A percentile compares a stretch with the other conserved stretches of the same genome.
These are phyloP conservation scores for Aphaenogaster ashmeadi DNA, from an alignment of 1,140 invertebrate genomes.

Conservation along the genomic window DNA sequence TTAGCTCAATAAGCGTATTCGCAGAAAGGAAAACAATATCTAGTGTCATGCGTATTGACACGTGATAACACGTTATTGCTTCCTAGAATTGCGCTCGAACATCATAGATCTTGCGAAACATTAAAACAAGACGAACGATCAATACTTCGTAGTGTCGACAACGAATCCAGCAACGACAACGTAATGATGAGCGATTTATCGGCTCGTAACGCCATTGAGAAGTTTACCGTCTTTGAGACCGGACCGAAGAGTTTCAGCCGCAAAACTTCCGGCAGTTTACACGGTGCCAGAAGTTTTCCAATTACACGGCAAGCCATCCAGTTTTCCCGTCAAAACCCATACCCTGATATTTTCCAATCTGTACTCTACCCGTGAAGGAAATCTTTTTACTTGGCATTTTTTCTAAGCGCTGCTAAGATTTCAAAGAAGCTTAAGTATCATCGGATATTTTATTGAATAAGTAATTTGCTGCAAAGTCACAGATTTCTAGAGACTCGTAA, in stretches of 20 bases:
- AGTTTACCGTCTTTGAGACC: conserved; percentile 60
- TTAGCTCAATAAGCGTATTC: conserved; percentile 19
- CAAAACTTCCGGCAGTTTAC: conserved; percentile 70
- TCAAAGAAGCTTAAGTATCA: neutral
- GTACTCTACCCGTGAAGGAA: neutral
- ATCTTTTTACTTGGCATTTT: conserved; percentile 38
- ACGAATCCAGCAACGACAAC: conserved; percentile 26
- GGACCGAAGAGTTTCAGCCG: conserved; percentile 45
- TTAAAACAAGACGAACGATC: conserved; percentile 26
- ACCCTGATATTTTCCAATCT: conserved; percentile 69
- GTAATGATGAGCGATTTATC: conserved; percentile 70
- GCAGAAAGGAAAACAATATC: conserved; percentile 12
- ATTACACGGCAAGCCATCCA: conserved; percentile 74
- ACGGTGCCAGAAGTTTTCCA: conserved; percentile 77
- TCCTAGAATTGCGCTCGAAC: conserved; percentile 13
- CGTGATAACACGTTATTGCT: conserved; percentile 35
- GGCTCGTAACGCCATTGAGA: conserved; percentile 40
- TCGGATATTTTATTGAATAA: neutral
- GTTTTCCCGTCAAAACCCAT: conserved; percentile 59
- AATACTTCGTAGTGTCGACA: neutral
- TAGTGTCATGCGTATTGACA: neutral
- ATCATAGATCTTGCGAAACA: neutral
- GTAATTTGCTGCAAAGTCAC: neutral
- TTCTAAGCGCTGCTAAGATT: conserved; percentile 16
- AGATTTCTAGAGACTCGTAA: neutral